A percentile compares a stretch with the other conserved stretches of the same genome.
phyloP scores from a whole-genome alignment of 2,888 invertebrate species.

The Coronaproctus castanopsis region DNA sequence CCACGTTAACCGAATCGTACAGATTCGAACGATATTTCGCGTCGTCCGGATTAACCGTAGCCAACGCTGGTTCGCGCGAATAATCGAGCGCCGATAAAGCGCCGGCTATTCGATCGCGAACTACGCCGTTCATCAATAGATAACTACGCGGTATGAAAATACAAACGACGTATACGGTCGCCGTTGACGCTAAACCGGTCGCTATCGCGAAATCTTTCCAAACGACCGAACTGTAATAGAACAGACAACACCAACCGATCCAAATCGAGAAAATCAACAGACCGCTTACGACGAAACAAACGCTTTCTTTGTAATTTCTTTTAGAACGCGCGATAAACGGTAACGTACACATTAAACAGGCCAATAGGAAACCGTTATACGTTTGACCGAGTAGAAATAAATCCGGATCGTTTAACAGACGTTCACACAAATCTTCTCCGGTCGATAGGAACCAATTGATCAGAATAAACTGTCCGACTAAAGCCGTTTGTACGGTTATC shows the following conservation, averaged over 20 bases:
- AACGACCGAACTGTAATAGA: conserved; percentile 27
- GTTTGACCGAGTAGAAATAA: conserved; percentile 33
- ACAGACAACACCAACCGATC: conserved; percentile 37
- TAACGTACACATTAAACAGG: conserved; percentile 34
- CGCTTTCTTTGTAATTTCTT: conserved; percentile 46
- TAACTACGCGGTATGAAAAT: conserved; percentile 49
- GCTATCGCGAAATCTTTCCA: conserved; percentile 35
- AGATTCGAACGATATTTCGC: conserved; percentile 23
- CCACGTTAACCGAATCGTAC: conserved; percentile 22
- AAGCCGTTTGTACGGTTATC: conserved; percentile 25
- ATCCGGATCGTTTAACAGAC: conserved; percentile 31
- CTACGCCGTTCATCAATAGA: conserved; percentile 40
- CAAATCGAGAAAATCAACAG: conserved; percentile 35
- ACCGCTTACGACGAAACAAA: conserved; percentile 30
- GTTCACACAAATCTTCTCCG: conserved; percentile 30
- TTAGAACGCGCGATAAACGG: conserved; percentile 41
- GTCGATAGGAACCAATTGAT: conserved; percentile 29
- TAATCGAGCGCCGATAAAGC: conserved; percentile 22
- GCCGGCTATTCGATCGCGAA: conserved; percentile 33
- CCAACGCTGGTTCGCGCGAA: conserved; percentile 7
- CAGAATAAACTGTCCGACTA: conserved; percentile 25
- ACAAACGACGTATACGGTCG: conserved; percentile 37
- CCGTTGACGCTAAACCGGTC: conserved; percentile 38
- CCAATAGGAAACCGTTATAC: conserved; percentile 40
- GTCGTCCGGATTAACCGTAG: conserved; percentile 24